Conservation (phyloP, 1,140 invertebrate species). For the Orchestia grillus region DNA sequence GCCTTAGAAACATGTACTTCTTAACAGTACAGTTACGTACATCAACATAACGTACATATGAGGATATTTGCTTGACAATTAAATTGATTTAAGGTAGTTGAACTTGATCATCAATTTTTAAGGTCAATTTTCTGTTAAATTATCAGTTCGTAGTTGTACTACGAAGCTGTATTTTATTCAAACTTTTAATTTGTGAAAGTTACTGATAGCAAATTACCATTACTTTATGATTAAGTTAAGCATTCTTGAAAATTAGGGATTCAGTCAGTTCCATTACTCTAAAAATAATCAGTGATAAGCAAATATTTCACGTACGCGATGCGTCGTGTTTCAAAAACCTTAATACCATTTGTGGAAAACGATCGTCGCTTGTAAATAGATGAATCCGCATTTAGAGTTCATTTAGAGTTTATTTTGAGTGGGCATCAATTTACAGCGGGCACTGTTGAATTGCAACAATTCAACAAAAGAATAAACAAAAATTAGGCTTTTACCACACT, state of each 20-base stretch:
- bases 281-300: not conserved
- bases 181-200: not conserved
- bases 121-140: too few species aligned
- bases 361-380: not conserved
- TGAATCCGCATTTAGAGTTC: not conserved
- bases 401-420: too few species aligned
- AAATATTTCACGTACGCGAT: not conserved
- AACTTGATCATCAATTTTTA: too few species aligned
- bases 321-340: not conserved
- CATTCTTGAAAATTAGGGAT: not conserved
- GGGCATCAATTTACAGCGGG: too few species aligned
- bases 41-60: too few species aligned
- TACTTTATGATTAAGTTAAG: too few species aligned
- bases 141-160: too few species aligned
- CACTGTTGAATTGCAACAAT: not conserved
- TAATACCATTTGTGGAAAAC: not conserved
- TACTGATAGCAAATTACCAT: not conserved
- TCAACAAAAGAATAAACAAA: not conserved
- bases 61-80: too few species aligned
- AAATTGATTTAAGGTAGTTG: too few species aligned
- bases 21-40: too few species aligned
- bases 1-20: too few species aligned
- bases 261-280: not conserved
- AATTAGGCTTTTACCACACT: not conserved
- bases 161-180: not conserved